A percentile compares a stretch with the other conserved stretches of the same genome.
These are phyloP conservation scores for Melanotaenia duboulayi DNA, from an alignment of 2,113 vertebrate species.

Conservation along the genomic window DNA sequence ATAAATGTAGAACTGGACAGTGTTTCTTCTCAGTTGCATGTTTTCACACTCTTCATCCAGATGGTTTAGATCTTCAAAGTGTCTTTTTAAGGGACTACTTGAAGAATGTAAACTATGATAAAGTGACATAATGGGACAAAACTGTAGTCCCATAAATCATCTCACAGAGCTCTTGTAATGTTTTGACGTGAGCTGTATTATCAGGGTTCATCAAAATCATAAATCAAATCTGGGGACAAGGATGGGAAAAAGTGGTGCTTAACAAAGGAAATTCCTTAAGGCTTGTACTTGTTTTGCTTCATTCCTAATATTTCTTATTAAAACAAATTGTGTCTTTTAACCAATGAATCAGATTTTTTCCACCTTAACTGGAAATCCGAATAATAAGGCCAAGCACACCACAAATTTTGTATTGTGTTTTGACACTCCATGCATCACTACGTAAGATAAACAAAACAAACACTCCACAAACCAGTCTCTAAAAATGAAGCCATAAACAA, in stretches of 20 bases:
- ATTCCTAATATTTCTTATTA: neutral
- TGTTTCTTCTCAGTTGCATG: neutral
- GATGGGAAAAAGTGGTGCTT: constrained; percentile 4
- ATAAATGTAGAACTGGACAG: neutral
- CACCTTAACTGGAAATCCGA: neutral
- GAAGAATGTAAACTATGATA: constrained; percentile 40
- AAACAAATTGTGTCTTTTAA: too few species aligned
- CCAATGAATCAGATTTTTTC: neutral
- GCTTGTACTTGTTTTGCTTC: neutral
- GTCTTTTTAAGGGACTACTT: constrained; percentile 3
- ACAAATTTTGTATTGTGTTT: neutral
- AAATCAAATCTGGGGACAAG: constrained; percentile 35
- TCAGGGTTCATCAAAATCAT: constrained; percentile 32
- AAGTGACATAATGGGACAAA: constrained; percentile 36
- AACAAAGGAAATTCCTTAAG: neutral
- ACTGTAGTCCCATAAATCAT: constrained; percentile 34
- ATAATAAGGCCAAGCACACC: neutral
- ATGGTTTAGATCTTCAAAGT: neutral
- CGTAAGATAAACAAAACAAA: constrained; percentile 1
- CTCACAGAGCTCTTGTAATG: constrained; percentile 27
- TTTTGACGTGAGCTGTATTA: constrained; percentile 16
- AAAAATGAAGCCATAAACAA: constrained; percentile 9
- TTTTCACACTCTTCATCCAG: neutral
- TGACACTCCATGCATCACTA: neutral
- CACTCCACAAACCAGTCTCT: neutral